Evolutionary conservation across 1,140 invertebrate genomes (phyloP), one percentile per base, ranked within the genome.

Genomic region (Myzus persicae): DNA sequence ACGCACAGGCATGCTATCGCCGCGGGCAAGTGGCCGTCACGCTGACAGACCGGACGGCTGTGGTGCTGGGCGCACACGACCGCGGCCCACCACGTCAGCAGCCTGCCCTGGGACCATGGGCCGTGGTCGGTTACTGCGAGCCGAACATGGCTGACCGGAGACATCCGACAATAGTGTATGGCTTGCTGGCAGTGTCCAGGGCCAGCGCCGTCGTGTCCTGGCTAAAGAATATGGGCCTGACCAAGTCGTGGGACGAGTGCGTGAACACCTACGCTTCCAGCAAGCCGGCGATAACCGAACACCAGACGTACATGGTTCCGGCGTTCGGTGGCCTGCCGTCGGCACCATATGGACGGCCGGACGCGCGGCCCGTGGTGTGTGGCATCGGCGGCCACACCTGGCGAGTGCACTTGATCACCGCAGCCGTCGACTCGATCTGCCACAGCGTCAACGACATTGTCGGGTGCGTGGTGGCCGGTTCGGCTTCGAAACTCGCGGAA

Each of bases 391-490:
- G 1, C 8, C 3, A 11, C 42, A 91, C 38, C 26, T n/a, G 59
- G 2, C 40, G 20, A 18, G 67, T 26, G 2, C 59, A 91, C 36
- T 8, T 91, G 48, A 76, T 84, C 38, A 22, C 31, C 11, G 48
- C 88, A 1, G 88, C 89, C n/a, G 88, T 90, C 7, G 88, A 90
- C 24, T n/a, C 44, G 24, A 44, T 81, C 36, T 91, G 88, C 67
- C 84, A 89, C 76, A 54, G 9, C n/a, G 38, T 20, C 11, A 36
- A 36, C 1, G 82, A 90, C n/a, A 31, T 51, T n/a, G 14, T 93
- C 5, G 26, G 91, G 46, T 51, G 87, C 46, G 36, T 88, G 26
- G 51, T 51, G 31, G 38, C 85, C 40, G 46, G 54, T 22, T 81
- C 93, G 9, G n/a, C 40, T 2, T 24, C 14, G 0, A 31, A 26